Conservation (phyloP, 1,140 invertebrate species). For the Aleiodes sp. region DNA sequence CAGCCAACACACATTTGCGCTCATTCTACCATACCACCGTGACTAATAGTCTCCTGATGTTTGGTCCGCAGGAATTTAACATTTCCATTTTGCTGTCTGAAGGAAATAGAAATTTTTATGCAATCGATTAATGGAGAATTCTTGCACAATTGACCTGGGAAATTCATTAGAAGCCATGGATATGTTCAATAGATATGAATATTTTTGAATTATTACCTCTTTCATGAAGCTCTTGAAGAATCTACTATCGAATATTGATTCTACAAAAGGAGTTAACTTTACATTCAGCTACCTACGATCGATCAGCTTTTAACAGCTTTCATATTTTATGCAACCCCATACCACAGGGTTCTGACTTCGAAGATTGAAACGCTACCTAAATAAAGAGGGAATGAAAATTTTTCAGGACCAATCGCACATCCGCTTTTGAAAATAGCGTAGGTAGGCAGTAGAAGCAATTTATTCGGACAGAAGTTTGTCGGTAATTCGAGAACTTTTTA, state of each 20-base stretch:
- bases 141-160: no score
- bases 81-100: neutral
- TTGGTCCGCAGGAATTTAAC: slow-evolving; percentile 1
- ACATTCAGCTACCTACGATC: neutral
- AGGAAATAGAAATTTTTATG: neutral
- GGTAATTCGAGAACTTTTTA: neutral
- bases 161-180: neutral
- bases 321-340: neutral
- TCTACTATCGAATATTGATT: neutral
- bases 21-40: neutral
- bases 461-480: neutral
- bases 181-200: neutral
- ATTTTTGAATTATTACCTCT: neutral
- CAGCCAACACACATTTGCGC: neutral
- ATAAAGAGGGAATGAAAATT: neutral
- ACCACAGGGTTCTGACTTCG: neutral
- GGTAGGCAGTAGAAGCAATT: neutral
- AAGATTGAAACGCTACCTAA: neutral
- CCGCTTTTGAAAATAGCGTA: neutral
- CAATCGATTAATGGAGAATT: neutral
- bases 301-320: neutral
- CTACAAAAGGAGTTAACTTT: neutral
- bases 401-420: neutral
- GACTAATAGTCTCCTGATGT: slow-evolving; percentile 16
- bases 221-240: neutral